Evolutionary conservation across 2,113 vertebrate species (phyloP).

Genomic region (Channa maculata): DNA sequence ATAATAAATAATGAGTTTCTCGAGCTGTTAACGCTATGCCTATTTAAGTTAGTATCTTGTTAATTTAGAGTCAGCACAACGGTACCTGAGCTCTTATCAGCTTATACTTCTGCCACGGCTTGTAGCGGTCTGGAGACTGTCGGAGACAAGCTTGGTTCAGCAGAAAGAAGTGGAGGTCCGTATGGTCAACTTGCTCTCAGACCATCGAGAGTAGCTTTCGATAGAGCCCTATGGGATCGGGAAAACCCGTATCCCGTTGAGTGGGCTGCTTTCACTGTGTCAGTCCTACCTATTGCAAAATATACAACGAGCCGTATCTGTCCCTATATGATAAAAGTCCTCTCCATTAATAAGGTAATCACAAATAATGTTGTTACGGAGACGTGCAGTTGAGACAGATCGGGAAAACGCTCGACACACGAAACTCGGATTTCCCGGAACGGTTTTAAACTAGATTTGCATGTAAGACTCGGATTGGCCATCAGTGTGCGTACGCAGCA

Average conservation of each 20-base stretch:
- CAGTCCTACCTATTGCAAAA: too few relatives aligned
- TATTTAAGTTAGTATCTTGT: neutral
- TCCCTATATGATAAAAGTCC: accelerated
- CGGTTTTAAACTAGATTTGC: conserved; percentile 89
- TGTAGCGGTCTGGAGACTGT: too few relatives aligned
- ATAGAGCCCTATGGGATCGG: too few relatives aligned
- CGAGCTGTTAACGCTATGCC: too few relatives aligned
- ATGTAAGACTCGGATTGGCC: conserved; percentile 80
- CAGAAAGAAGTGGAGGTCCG: neutral
- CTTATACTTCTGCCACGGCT: neutral
- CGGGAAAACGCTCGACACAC: conserved; percentile 58
- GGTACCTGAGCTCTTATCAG: neutral
- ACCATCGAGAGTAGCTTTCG: neutral
- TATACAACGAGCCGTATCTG: accelerated
- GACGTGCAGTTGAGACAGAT: too few relatives aligned
- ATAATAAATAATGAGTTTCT: too few relatives aligned
- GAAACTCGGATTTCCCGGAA: conserved; percentile 86
- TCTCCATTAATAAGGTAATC: neutral
- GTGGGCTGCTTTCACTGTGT: neutral
- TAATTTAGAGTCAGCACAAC: neutral
- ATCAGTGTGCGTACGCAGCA: neutral
- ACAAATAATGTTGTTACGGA: too few relatives aligned
- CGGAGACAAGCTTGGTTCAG: too few relatives aligned
- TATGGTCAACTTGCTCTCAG: neutral
- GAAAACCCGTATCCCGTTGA: neutral